phyloP scores from a whole-genome alignment of 2,888 invertebrate species.

The Eupithecia insigniata region DNA sequence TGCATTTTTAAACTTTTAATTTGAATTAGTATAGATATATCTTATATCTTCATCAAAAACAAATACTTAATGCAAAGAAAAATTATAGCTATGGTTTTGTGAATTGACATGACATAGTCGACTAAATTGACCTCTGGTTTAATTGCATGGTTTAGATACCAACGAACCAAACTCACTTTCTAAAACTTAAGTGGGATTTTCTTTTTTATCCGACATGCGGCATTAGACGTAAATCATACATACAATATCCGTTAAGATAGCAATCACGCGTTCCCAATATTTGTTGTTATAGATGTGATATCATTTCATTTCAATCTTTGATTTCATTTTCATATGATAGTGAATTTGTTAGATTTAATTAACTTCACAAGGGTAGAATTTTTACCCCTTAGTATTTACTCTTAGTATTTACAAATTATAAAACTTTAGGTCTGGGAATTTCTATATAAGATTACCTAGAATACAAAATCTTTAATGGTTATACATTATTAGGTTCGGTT shows the following conservation, averaged over 20 bases:
- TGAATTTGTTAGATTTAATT: background rate
- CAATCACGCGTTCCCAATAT: slow-evolving; percentile 3
- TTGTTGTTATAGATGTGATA: background rate
- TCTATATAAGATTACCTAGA: too few relatives aligned
- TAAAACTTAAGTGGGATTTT: slow-evolving; percentile 1
- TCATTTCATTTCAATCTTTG: too few relatives aligned
- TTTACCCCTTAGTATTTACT: too few relatives aligned
- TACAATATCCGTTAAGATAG: background rate
- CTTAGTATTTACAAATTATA: too few relatives aligned
- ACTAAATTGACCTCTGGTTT: background rate
- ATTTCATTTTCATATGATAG: too few relatives aligned
- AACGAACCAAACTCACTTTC: slow-evolving; percentile 3
- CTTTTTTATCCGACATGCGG: background rate
- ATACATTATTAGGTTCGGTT: too few relatives aligned
- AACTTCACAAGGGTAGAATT: too few relatives aligned
- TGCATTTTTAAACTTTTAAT: background rate
- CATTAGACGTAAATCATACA: background rate
- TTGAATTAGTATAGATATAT: too few relatives aligned
- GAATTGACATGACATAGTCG: background rate
- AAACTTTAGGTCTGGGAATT: too few relatives aligned
- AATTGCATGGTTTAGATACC: slow-evolving; percentile 2
- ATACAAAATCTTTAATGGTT: too few relatives aligned
- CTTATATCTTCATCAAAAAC: background rate
- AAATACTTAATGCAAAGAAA: too few relatives aligned
- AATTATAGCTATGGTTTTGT: background rate